Percentiles rank a stretch among this genome's conserved stretches.
Conservation (phyloP, 2,888 invertebrate genomes). For the Caenorhabditis japonica region DNA sequence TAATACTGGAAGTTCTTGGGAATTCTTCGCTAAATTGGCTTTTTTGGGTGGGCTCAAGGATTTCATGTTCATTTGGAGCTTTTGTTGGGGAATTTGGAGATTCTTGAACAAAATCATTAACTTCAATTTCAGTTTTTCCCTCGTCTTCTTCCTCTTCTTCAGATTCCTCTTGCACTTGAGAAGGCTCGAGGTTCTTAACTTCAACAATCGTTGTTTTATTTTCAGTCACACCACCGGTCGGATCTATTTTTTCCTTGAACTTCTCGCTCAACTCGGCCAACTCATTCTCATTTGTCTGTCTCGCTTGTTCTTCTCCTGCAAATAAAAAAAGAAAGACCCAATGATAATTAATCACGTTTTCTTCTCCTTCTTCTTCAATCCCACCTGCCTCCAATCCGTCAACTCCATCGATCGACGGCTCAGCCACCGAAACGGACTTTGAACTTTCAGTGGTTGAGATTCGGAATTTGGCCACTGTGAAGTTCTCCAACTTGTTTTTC, state of each 20-base stretch:
- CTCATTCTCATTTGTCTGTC: constrained; percentile 18
- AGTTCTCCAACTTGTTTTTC: constrained; percentile 10
- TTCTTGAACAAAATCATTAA: too few relatives aligned
- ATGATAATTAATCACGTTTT: constrained; percentile 10
- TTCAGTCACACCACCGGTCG: neutral
- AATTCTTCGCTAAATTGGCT: too few relatives aligned
- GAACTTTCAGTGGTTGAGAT: neutral
- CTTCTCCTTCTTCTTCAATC: neutral
- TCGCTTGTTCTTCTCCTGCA: constrained; percentile 23
- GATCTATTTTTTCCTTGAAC: neutral
- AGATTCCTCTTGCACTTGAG: neutral
- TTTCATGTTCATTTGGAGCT: neutral
- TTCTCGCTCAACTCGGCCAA: constrained; percentile 11
- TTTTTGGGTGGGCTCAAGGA: neutral
- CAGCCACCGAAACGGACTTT: neutral
- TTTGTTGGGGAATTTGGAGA: too few relatives aligned
- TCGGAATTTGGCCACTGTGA: neutral
- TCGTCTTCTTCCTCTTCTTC: neutral
- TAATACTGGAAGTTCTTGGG: neutral
- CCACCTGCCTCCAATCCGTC: constrained; percentile 8
- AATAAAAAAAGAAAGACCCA: too few relatives aligned
- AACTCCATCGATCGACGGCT: constrained; percentile 7
- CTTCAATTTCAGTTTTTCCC: neutral
- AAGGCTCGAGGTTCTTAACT: too few relatives aligned
- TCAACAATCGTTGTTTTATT: neutral